These are phyloP conservation scores for Pedionomus torquatus DNA, from an alignment of 2,113 vertebrate species.

Conservation along the genomic window DNA sequence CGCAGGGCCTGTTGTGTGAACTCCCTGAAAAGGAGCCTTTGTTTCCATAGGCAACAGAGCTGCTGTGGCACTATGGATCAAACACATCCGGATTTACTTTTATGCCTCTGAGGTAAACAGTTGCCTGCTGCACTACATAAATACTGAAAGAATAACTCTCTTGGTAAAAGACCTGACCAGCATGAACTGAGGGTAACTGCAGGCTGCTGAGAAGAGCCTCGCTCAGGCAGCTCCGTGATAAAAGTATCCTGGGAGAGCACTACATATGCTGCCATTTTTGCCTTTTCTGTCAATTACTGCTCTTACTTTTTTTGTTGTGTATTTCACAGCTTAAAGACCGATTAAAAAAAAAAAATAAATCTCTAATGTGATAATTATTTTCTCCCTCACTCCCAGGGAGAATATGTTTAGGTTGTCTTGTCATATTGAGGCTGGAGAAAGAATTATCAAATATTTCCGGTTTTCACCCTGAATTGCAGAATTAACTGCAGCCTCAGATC, in stretches of 20 bases:
- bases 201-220: constrained; percentile 24
- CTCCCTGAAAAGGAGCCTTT: constrained; percentile 53
- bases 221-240: neutral
- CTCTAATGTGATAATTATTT: neutral
- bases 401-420: neutral
- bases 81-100: constrained; percentile 57
- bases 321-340: constrained; percentile 19
- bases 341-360: neutral
- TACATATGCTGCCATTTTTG: neutral
- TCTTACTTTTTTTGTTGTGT: neutral
- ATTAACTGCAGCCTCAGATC: neutral
- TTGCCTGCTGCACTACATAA: constrained; percentile 64
- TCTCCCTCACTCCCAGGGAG: neutral
- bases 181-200: constrained; percentile 38
- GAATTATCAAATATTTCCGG: neutral
- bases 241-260: neutral
- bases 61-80: constrained; percentile 35
- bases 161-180: constrained; percentile 61
- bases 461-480: neutral
- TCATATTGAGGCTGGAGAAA: neutral
- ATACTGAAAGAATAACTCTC: constrained; percentile 63
- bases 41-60: constrained; percentile 74
- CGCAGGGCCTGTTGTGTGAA: neutral
- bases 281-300: constrained; percentile 31
- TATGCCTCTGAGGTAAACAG: constrained; percentile 68